phyloP scores from a whole-genome alignment of 2,113 vertebrate species.

The Platysternon megacephalum region DNA sequence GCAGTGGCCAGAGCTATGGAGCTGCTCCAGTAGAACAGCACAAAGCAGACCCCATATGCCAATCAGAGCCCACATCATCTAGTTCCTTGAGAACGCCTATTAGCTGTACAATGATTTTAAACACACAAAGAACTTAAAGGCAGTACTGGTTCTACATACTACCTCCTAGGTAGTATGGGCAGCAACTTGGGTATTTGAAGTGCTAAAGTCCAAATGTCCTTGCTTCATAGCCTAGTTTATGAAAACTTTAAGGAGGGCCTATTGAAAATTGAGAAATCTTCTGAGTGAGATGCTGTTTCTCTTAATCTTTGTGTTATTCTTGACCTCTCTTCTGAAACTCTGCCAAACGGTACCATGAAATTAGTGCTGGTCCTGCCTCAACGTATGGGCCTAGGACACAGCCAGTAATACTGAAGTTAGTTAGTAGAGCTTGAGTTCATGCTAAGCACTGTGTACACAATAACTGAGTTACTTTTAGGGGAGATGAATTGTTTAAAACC shows the following conservation, averaged over 20 bases:
- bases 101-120: neutral
- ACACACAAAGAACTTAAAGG: neutral
- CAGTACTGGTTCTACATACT: neutral
- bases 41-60: neutral
- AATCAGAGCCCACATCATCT: neutral
- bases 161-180: neutral
- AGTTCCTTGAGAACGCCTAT: neutral
- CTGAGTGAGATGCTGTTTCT: conserved; percentile 22
- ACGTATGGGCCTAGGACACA: conserved; percentile 57
- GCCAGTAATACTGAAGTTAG: conserved; percentile 75
- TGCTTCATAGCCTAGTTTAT: neutral
- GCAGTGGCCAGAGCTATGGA: neutral
- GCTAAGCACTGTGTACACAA: conserved; percentile 63
- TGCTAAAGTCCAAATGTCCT: neutral
- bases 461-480: conserved; percentile 75
- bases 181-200: neutral
- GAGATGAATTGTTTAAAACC: conserved; percentile 65
- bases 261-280: conserved; percentile 54
- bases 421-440: conserved; percentile 74
- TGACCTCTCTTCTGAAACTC: conserved; percentile 61
- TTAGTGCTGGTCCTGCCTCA: conserved; percentile 58
- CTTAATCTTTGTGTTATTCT: neutral
- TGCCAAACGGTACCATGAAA: conserved; percentile 69
- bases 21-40: neutral
- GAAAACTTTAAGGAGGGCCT: neutral